phyloP scores from a whole-genome alignment of 2,113 vertebrate genomes.

The Notarius lentiginosus region DNA sequence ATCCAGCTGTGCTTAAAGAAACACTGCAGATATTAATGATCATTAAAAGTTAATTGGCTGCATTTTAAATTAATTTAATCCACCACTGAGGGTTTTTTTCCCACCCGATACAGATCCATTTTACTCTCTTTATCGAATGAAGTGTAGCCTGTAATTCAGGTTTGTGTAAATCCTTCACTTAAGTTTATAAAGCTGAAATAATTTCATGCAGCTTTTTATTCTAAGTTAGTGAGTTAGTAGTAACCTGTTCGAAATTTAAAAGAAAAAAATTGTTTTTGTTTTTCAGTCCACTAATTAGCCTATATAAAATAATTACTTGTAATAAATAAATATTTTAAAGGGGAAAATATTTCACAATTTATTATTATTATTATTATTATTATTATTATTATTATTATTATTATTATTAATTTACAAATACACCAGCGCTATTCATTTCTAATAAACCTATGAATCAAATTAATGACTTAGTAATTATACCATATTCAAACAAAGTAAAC shows the following conservation, averaged over 20 bases:
- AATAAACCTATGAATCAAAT: background rate
- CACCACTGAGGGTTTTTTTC: background rate
- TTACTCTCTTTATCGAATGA: background rate
- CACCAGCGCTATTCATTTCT: background rate
- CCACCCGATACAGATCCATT: background rate
- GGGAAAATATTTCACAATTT: too few species aligned
- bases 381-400: too few species aligned
- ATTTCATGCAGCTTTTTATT: background rate
- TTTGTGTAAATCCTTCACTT: background rate
- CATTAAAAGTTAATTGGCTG: slow-evolving; percentile 1
- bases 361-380: too few species aligned
- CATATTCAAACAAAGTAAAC: background rate
- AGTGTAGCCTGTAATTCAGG: background rate
- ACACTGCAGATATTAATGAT: background rate
- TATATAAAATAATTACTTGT: background rate
- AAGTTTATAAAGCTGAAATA: background rate
- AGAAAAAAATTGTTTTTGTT: too few species aligned
- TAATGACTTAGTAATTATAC: too few species aligned
- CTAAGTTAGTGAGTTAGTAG: too few species aligned
- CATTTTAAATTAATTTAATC: background rate
- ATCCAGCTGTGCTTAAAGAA: background rate
- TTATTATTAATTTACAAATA: background rate
- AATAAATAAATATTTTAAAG: background rate
- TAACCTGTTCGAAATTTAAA: too few species aligned
- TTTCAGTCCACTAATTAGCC: background rate